Evolutionary conservation across 2,797 vertebrate genomes (phyloP).

Genomic region (Ctenochaetus hawaiiensis): DNA sequence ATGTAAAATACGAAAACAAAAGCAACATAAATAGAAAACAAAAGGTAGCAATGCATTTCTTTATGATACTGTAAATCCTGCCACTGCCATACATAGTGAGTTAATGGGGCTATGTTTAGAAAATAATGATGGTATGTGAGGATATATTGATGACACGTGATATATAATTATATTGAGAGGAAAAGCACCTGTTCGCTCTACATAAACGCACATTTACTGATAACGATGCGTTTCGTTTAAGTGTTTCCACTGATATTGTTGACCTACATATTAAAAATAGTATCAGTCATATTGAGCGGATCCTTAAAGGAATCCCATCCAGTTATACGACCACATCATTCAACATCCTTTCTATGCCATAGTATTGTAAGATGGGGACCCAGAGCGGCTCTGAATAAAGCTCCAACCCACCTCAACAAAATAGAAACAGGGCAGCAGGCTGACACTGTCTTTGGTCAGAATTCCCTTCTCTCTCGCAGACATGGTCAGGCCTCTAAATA

Average conservation of each 20-base stretch:
- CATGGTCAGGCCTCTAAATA: constrained; percentile 84
- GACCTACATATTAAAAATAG: constrained; percentile 23
- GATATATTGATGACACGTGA: too few relatives aligned
- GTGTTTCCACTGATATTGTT: neutral
- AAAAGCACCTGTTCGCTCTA: neutral
- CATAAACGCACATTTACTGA: neutral
- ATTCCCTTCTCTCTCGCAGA: constrained; percentile 90
- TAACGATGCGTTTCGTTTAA: neutral
- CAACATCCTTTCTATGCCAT: neutral
- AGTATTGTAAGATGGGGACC: neutral
- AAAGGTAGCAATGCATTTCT: neutral
- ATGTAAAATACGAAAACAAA: too few relatives aligned
- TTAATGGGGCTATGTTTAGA: neutral
- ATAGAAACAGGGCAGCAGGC: constrained; percentile 96
- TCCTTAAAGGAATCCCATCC: neutral
- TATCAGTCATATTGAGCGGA: neutral
- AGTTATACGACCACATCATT: neutral
- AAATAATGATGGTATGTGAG: too few relatives aligned
- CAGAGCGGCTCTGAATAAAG: neutral
- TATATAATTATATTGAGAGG: neutral
- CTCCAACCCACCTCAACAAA: constrained; percentile 93
- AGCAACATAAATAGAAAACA: neutral
- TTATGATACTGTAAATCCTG: neutral
- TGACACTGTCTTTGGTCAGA: constrained; percentile 95
- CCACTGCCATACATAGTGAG: neutral